phyloP scores from a whole-genome alignment of 1,140 invertebrate species.

The Drosophila eugracilis region DNA sequence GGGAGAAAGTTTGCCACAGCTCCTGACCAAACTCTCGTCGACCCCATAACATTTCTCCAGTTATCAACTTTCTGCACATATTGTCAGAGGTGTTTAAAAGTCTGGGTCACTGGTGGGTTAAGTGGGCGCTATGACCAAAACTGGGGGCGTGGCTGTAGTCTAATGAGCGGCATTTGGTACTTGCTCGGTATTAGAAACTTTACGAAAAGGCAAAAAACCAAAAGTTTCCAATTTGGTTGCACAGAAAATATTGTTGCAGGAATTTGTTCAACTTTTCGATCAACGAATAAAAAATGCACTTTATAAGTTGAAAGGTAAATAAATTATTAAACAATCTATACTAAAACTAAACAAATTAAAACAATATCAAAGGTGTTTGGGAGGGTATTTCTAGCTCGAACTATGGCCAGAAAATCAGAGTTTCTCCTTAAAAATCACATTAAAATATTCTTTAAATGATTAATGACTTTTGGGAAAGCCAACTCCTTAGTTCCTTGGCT shows the following conservation, averaged over 20 bases:
- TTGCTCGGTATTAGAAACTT: constrained; percentile 56
- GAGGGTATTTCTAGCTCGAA: neutral
- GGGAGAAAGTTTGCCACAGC: constrained; percentile 21
- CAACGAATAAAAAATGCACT: constrained; percentile 1
- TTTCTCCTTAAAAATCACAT: neutral
- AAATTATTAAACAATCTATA: no score
- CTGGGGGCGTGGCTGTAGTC: constrained; percentile 12
- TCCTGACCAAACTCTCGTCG: constrained; percentile 8
- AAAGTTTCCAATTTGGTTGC: constrained; percentile 52
- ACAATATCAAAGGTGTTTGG: neutral
- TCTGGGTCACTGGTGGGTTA: constrained; percentile 19
- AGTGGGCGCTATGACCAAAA: constrained; percentile 12
- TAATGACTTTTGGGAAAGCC: constrained; percentile 1
- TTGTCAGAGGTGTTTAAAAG: constrained; percentile 41
- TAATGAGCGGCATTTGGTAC: constrained; percentile 54
- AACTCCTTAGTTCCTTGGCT: neutral
- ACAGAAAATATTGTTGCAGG: constrained; percentile 42
- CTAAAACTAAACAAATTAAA: no score
- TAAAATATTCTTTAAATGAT: constrained; percentile 7
- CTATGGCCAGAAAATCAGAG: neutral
- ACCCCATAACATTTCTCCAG: constrained; percentile 33
- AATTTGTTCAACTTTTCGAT: neutral
- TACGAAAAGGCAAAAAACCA: constrained; percentile 36
- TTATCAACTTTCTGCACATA: constrained; percentile 53
- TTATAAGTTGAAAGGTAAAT: no score